These are phyloP conservation scores for Seira ritae DNA, from an alignment of 2,888 invertebrate genomes.

Conservation along the genomic window DNA sequence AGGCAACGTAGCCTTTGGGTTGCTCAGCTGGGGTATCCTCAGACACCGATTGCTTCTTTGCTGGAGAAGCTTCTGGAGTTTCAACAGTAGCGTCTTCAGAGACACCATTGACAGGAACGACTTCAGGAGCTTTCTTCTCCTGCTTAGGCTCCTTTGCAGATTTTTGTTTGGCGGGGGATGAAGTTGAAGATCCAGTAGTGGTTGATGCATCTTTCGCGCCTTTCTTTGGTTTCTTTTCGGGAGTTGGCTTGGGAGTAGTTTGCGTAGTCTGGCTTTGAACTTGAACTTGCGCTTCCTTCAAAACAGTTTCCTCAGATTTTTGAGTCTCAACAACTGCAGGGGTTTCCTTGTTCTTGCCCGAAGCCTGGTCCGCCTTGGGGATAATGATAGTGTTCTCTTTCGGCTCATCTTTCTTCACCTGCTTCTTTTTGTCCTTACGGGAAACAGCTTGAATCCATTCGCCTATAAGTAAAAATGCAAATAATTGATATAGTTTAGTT, in stretches of 20 bases:
- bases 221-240: constrained; percentile 56
- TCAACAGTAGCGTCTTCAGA: constrained; percentile 56
- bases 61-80: constrained; percentile 42
- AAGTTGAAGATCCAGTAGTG: constrained; percentile 37
- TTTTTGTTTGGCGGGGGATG: constrained; percentile 34
- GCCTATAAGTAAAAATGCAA: constrained; percentile 74
- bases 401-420: constrained; percentile 76
- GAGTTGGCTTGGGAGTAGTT: constrained; percentile 57
- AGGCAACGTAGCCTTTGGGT: constrained; percentile 76
- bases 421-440: constrained; percentile 83
- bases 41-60: constrained; percentile 38
- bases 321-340: constrained; percentile 65
- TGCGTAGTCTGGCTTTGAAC: constrained; percentile 62
- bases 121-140: constrained; percentile 74
- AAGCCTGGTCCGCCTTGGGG: constrained; percentile 24
- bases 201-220: constrained; percentile 47
- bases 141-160: constrained; percentile 64
- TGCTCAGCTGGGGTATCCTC: constrained; percentile 45
- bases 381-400: constrained; percentile 40
- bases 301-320: constrained; percentile 46
- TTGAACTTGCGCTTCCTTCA: constrained; percentile 46
- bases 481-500: background rate
- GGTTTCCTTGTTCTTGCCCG: constrained; percentile 80
- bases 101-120: constrained; percentile 71
- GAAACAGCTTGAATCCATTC: constrained; percentile 85